Evolutionary conservation across 1,140 invertebrate species (phyloP).

Genomic region (Rhagoletis pomonella): DNA sequence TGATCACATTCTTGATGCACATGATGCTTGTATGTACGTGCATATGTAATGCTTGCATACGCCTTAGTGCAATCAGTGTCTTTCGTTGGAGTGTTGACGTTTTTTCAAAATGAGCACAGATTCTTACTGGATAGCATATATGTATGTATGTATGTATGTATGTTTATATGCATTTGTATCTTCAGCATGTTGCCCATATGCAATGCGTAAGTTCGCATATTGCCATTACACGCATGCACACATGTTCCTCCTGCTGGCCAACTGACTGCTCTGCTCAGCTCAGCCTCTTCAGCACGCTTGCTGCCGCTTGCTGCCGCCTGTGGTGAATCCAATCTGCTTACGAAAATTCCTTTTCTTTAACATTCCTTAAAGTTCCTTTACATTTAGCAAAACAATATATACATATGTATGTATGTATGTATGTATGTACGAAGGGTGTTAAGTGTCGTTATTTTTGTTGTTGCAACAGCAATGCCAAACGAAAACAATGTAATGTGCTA

Average conservation of each 20-base stretch:
- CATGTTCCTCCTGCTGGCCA: constrained; percentile 18
- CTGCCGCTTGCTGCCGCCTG: too few relatives aligned
- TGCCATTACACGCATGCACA: not conserved
- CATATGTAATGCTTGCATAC: not conserved
- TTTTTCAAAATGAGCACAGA: not conserved
- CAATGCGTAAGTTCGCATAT: not conserved
- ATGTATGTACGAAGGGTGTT: not conserved
- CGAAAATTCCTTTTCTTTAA: not conserved
- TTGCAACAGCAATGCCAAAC: too few relatives aligned
- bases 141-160: not conserved
- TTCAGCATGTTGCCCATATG: not conserved
- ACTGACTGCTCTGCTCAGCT: not conserved
- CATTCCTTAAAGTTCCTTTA: too few relatives aligned
- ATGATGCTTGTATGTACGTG: not conserved
- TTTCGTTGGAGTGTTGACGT: not conserved
- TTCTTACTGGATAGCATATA: not conserved
- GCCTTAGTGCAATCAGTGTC: not conserved
- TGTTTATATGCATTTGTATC: not conserved
- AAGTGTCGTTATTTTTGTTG: too few relatives aligned
- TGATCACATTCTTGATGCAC: not conserved
- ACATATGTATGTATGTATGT: too few relatives aligned
- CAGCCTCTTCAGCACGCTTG: too few relatives aligned
- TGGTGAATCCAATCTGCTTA: not conserved
- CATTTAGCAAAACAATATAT: too few relatives aligned
- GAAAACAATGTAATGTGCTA: too few relatives aligned